Evolutionary conservation across 1,140 invertebrate species (phyloP), one percentile per base, ranked within the genome.

Genomic region (Lepidurus apus): DNA sequence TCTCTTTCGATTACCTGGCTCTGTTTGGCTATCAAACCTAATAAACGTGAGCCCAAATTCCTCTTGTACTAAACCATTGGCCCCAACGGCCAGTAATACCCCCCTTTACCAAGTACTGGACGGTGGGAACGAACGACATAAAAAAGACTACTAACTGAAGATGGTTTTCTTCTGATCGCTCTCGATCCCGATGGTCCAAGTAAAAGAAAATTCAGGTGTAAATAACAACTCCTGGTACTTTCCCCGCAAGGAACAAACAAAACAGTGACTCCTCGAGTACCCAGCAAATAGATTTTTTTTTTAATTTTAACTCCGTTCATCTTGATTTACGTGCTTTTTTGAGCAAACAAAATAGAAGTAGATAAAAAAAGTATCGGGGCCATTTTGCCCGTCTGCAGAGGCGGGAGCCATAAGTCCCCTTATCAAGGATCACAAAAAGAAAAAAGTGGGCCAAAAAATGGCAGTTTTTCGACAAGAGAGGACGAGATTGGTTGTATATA

Each of bases 1-100:
- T 65, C 53, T 65, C 53, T 65, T 34, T 65, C 53, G 53, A 65
- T 65, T 65, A 65, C 21, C 53, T 65, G 53, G 53, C 17, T 21
- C 53, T 65, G 17, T 17, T 65, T 65, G 17, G 53, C 13, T 65
- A 65, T 65, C 53, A 65, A 65, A 65, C 17, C 53, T 65, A 65
- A 65, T 65, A 65, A 65, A 65, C 9, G 13, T 34, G 13, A 9
- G 7, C 53, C 21, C 17, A 65, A 65, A 65, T 17, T 21, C 7
- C 21, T n/a, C 21, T 13, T 65, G 53, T 21, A 65, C 53, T 65
- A n/a, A 17, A 65, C 6, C 9, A 13, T 21, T 65, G 53, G 34
- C 34, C 53, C 53, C 53, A 65, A 17, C 21, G 53, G 53, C 3
- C 34, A 65, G 53, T 13, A n/a, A 65, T 17, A n/a, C 4, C 53